Conservation (phyloP, 2,888 invertebrate species). For the Panzeria rudis region DNA sequence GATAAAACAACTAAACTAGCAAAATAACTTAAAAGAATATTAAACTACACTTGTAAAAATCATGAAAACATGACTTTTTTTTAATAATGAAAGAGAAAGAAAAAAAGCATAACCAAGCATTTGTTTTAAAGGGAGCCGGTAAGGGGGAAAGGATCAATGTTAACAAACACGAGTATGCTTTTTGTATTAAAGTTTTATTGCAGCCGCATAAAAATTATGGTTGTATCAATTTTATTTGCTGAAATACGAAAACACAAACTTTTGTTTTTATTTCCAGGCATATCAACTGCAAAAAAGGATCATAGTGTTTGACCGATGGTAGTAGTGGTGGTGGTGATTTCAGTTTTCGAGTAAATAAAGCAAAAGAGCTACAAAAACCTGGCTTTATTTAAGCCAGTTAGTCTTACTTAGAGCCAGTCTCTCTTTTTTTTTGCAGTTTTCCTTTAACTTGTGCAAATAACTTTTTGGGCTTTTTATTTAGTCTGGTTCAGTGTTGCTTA, state of each 20-base stretch:
- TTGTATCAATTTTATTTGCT: constrained; percentile 65
- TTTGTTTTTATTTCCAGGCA: constrained; percentile 25
- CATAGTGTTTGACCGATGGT: constrained; percentile 41
- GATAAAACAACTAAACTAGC: constrained; percentile 1
- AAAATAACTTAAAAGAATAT: constrained; percentile 44
- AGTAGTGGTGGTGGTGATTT: constrained; percentile 46
- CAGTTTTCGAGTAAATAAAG: constrained; percentile 44
- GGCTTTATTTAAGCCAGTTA: constrained; percentile 65
- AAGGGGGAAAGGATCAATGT: constrained; percentile 30
- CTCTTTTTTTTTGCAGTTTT: neutral
- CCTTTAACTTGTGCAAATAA: constrained; percentile 3
- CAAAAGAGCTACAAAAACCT: constrained; percentile 21
- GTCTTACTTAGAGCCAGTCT: constrained; percentile 28
- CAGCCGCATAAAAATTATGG: constrained; percentile 59
- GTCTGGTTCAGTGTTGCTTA: constrained; percentile 14
- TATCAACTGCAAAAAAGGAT: constrained; percentile 57
- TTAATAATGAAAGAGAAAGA: constrained; percentile 2
- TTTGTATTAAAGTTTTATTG: constrained; percentile 30
- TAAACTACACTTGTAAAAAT: constrained; percentile 70
- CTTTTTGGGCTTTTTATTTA: constrained; percentile 49
- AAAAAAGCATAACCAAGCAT: neutral
- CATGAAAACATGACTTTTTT: constrained; percentile 63
- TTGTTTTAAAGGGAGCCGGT: constrained; percentile 1
- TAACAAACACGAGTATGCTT: neutral
- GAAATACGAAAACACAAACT: constrained; percentile 17